Evolutionary conservation across 2,888 invertebrate species (phyloP), one percentile per base, ranked within the genome.

Genomic region (Timema podura): DNA sequence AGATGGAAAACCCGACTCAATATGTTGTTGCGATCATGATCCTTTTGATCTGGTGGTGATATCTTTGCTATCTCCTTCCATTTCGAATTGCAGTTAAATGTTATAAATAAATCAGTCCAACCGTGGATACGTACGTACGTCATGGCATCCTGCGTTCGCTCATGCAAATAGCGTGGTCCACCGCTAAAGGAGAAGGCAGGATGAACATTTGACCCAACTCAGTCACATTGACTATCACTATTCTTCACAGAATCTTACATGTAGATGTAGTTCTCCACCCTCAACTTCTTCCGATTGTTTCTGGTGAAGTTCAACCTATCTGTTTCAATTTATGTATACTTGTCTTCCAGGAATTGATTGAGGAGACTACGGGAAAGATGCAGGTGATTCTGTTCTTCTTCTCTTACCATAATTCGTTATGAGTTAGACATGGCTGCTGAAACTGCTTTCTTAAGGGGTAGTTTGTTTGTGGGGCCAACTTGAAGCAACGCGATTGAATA

Each of bases 101-200:
- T 80, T 7, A 80, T 76, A 71, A 80, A 81, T 6, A 80, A 71
- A 72, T 80, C 78, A 15, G 80, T 79, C 45, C 75, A 71, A 0
- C 81, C 81, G 75, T 75, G 79, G 54, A 76, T 72, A 30, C 76
- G 61, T 6, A 81, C 80, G 70, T 78, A 80, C 6, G 77, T 74
- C 76, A 79, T 76, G 5, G 78, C 80, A 74, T 81, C 79, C 74
- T 80, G 78, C 9, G 76, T 76, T 48, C 76, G 71, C 74, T 80
- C 77, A 68, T 78, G 78, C 80, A 81, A 80, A 71, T 80, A 76
- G n/a, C 81, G 73, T 68, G 80, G 80, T 11, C 79, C 75, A 15
- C 80, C 79, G 6, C 73, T 75, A 61, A 71, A 79, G 13, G 75
- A 69, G 48, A 76, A 75, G 68, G 78, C 78, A 11, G 78, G 69